These are phyloP conservation scores for Campylomormyrus numenius DNA, from an alignment of 2,113 vertebrate genomes.

Conservation along the genomic window DNA sequence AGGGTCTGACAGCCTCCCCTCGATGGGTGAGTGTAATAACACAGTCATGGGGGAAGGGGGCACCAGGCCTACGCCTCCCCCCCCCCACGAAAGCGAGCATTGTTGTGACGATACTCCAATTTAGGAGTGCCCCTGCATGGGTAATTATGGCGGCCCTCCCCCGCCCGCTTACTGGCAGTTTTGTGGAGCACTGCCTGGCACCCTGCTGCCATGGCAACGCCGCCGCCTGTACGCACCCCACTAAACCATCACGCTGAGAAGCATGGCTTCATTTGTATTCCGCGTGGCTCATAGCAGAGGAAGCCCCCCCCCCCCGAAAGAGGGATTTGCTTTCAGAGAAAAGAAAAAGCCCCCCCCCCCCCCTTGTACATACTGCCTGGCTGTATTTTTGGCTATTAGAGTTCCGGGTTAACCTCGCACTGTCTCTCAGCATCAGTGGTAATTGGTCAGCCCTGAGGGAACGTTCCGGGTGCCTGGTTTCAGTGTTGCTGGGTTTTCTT, in stretches of 20 bases:
- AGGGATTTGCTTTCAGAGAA: background rate
- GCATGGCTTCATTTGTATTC: constrained; percentile 20
- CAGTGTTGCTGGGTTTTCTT: background rate
- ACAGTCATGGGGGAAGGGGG: background rate
- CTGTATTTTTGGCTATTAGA: background rate
- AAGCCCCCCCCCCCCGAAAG: background rate
- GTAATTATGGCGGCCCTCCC: background rate
- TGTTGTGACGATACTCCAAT: background rate
- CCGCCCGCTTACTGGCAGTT: background rate
- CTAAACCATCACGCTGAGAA: background rate
- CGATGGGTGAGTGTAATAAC: background rate
- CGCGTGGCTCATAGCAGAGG: background rate
- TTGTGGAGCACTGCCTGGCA: background rate
- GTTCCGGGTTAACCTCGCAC: background rate
- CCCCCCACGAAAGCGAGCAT: background rate
- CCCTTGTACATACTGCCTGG: background rate
- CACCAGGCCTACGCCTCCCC: background rate
- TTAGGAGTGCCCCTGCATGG: background rate
- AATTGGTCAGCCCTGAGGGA: background rate
- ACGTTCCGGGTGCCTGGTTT: background rate
- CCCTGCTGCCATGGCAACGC: constrained; percentile 17
- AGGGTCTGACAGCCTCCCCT: background rate
- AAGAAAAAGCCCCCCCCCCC: background rate
- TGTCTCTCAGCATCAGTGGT: background rate
- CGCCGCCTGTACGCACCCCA: background rate